Evolutionary conservation across 2,113 vertebrate genomes (phyloP).

Genomic region (Oreocharis arfaki): DNA sequence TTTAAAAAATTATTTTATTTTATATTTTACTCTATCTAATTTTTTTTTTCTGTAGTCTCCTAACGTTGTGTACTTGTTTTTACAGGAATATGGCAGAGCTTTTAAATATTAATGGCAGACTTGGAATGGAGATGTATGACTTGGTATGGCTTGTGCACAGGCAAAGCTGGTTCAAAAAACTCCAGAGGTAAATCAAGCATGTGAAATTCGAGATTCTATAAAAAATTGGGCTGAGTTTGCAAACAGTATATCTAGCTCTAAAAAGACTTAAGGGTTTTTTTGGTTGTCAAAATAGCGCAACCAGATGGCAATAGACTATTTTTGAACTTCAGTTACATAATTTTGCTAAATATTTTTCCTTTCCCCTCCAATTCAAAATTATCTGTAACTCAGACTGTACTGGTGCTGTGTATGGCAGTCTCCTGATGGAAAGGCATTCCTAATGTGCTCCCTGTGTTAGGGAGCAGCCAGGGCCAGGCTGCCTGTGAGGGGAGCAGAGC

Average conservation of each 20-base stretch:
- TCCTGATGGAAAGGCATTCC: neutral
- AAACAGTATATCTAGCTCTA: slow-evolving; percentile 46
- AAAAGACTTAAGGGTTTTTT: slow-evolving; percentile 26
- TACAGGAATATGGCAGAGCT: neutral
- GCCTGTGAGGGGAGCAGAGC: neutral
- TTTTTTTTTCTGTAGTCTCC: neutral
- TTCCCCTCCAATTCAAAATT: neutral
- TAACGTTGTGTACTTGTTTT: neutral
- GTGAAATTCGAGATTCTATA: neutral
- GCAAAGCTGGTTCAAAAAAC: neutral
- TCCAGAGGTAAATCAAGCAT: neutral
- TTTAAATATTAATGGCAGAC: neutral
- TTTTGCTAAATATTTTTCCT: slow-evolving; percentile 53
- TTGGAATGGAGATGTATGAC: neutral
- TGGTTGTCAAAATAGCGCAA: slow-evolving; percentile 47
- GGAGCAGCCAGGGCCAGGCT: neutral
- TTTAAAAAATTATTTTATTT: neutral
- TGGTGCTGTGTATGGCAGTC: neutral
- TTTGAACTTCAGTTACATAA: slow-evolving; percentile 39
- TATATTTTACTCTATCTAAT: neutral
- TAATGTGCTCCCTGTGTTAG: neutral
- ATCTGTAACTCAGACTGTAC: neutral
- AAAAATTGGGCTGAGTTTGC: slow-evolving; percentile 46
- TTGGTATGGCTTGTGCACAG: neutral
- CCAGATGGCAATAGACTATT: slow-evolving; percentile 56